Conservation (phyloP, 2,797 vertebrate species). For the Cynodonichthys magdalenae region DNA sequence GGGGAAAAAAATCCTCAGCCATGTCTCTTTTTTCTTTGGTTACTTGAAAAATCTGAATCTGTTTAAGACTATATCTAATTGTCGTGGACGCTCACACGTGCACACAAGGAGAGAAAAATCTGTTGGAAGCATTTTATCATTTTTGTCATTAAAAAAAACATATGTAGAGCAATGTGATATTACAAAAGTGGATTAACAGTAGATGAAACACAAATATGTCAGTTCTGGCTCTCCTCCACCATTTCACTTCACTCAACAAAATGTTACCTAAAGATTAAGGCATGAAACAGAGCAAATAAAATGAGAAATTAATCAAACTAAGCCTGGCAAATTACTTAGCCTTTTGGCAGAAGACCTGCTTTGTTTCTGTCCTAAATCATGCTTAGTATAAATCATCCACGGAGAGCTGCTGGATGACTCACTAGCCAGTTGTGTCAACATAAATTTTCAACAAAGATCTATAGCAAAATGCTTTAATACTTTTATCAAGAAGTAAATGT, state of each 20-base stretch:
- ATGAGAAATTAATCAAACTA: constrained; percentile 58
- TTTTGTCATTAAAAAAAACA: constrained; percentile 50
- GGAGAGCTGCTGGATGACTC: constrained; percentile 33
- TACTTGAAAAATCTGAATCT: too few relatives aligned
- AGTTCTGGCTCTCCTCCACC: constrained; percentile 41
- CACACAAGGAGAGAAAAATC: neutral
- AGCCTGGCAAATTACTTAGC: constrained; percentile 54
- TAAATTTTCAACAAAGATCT: constrained; percentile 28
- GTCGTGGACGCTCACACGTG: too few relatives aligned
- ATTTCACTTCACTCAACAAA: constrained; percentile 37
- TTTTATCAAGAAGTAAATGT: constrained; percentile 18
- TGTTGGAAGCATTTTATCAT: neutral
- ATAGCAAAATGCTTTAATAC: constrained; percentile 6
- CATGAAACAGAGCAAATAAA: constrained; percentile 51
- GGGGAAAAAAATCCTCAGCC: too few relatives aligned
- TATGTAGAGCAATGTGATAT: constrained; percentile 47
- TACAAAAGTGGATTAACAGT: constrained; percentile 48
- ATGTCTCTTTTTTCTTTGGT: too few relatives aligned
- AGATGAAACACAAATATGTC: constrained; percentile 58
- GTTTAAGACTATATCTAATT: too few relatives aligned
- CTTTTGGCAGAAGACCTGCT: constrained; percentile 47
- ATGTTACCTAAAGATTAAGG: constrained; percentile 53
- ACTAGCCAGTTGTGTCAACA: constrained; percentile 20
- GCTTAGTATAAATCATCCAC: constrained; percentile 40
- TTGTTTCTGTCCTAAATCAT: constrained; percentile 38